Evolutionary conservation across 1,140 invertebrate genomes (phyloP), one percentile per base, ranked within the genome.

Genomic region (Pachypeltis micranthus): DNA sequence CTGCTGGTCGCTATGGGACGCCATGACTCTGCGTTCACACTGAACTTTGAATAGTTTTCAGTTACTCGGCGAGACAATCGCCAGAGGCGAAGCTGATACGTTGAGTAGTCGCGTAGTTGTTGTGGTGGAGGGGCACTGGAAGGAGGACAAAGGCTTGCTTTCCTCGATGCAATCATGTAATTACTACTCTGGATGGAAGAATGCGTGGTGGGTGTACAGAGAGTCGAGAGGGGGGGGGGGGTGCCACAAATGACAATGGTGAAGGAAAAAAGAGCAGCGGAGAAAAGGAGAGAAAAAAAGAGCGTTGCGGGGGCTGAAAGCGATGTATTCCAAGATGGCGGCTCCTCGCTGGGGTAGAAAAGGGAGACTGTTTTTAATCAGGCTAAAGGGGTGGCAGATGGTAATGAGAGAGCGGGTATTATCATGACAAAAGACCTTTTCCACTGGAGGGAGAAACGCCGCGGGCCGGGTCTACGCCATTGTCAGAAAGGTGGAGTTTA

Each of bases 301-400:
- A 7, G 16, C 7, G 31, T 16, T 39, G 7, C 4, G 47, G 47
- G 10, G 47, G 7, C 7, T n/a, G n/a, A 21, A 21, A 51, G 47
- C 47, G 23, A 51, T 51, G 47, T 51, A 51, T 51, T 51, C 47
- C 47, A 51, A 51, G 47, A 51, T 51, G 47, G 47, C 47, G 10
- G 7, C 47, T 21, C 7, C n/a, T n/a, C n/a, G n/a, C n/a, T n/a
- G n/a, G n/a, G n/a, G n/a, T n/a, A n/a, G 47, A 51, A 51, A 51
- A 51, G 47, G 47, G 47, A 51, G 12, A 10, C 12, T 51, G 47
- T 51, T 51, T 51, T 51, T 51, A 51, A 51, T 51, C 47, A 51
- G 47, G 47, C 47, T 51, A 51, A 51, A 51, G 47, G 47, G 47
- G 47, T 51, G 47, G 47, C 47, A 51, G 47, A 51, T 51, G 47